Conservation (phyloP, 2,888 invertebrate species). For the Spilarctia lutea region DNA sequence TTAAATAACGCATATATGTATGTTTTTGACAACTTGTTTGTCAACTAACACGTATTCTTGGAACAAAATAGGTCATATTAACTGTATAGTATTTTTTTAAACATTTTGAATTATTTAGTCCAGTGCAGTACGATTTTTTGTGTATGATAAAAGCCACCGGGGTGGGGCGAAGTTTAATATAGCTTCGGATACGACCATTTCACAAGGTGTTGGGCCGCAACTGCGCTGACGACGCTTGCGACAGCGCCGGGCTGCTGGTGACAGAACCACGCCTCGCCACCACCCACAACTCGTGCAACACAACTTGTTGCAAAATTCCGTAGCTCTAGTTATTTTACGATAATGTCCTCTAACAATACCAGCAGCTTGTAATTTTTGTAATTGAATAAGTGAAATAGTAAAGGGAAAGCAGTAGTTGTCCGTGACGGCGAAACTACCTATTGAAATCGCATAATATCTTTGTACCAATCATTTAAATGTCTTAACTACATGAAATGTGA, state of each 20-base stretch:
- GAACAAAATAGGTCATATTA: constrained; percentile 69
- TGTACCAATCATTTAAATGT: constrained; percentile 15
- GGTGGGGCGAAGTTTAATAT: constrained; percentile 81
- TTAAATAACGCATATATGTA: not conserved
- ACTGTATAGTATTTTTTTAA: constrained; percentile 60
- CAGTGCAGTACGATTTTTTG: constrained; percentile 71
- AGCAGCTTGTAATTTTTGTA: constrained; percentile 65
- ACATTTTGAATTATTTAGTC: constrained; percentile 53
- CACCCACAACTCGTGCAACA: constrained; percentile 72
- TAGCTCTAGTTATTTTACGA: constrained; percentile 72
- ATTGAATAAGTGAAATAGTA: constrained; percentile 66
- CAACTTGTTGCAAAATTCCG: constrained; percentile 75
- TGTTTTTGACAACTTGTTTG: not conserved
- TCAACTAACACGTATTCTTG: constrained; percentile 56
- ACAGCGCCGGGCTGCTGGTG: constrained; percentile 63
- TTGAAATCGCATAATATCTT: constrained; percentile 32
- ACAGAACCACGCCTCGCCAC: constrained; percentile 56
- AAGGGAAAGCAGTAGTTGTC: constrained; percentile 56
- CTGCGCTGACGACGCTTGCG: constrained; percentile 74
- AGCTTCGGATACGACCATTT: constrained; percentile 85
- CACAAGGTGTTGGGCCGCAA: constrained; percentile 80
- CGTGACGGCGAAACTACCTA: constrained; percentile 53
- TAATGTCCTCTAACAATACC: constrained; percentile 67
- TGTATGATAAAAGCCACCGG: constrained; percentile 77
- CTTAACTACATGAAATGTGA: constrained; percentile 2